Base-by-base conservation (phyloP, 2,797 vertebrate genomes). In the Propithecus deckenii region DNA sequence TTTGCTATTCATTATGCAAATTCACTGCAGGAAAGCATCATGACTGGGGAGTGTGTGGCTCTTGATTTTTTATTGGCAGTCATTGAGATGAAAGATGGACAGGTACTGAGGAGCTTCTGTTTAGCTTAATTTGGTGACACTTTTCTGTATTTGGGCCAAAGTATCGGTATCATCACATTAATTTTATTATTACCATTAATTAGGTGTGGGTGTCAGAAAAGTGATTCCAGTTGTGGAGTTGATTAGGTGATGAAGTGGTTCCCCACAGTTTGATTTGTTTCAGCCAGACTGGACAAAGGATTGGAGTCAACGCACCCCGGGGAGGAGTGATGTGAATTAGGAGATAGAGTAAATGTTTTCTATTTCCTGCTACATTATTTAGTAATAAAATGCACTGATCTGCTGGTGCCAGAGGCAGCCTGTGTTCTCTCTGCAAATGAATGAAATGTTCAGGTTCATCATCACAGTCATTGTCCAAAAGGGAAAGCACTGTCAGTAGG, bases 1-100 rank as follows among this genome's bases (percentile, higher is more conserved):
- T 97, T 96, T 97, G 20, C 38, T 95, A 89, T 95, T 94, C 72
- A 96, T 84, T 96, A 92, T 95, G 93, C 88, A 96, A 86, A 95
- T 95, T 95, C 32, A 35, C 67, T 74, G 35, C 52, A 52, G 59
- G 74, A 61, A 13, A 93, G 9, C 43, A 90, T 94, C 84, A 86
- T 35, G 61, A 80, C 43, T 94, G 65, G 72, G 38, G 25, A 50
- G 7, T 75, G 18, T 32, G 30, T 88, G 63, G 13, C 18, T 90
- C 50, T 59, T 59, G 72, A 32, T 57, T 67, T 94, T 46, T 79
- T 83, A 88, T 88, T 41, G 50, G 28, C 5, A 1, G 14, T 93
- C 38, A 63, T 52, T 85, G 71, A 96, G 52, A 95, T 87, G 89
- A 96, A 96, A 95, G 83, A 87, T 43, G 13, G 52, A 22, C 79